Base-by-base conservation (phyloP, 2,797 vertebrate species). In the Cynopterus sphinx region DNA sequence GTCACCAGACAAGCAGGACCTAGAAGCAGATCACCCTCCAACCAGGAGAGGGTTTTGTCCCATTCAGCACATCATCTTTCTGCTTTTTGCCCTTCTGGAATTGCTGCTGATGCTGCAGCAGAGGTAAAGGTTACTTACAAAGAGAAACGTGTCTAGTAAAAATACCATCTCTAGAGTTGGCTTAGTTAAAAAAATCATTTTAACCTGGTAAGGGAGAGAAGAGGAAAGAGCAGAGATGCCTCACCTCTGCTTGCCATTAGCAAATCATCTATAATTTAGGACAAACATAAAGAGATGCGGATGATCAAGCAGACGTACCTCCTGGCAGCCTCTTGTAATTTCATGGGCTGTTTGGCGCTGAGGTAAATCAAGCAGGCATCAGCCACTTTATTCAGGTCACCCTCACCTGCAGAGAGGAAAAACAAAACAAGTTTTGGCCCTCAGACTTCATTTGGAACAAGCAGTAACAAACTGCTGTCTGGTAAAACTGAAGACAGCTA, bases 361-460 rank as follows among this genome's bases (percentile, higher is more conserved):
- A 99, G 99, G 98, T 99, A 99, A 55, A 98, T 98, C 94, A 99
- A 97, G 97, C 99, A 99, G 96, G 99, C 99, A 90, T 99, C 99
- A 87, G 98, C 98, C 82, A 99, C 99, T 82, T 97, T 98, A 97
- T 99, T 99, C 95, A 99, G 98, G 98, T 99, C 99, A 84, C 96
- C 98, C 97, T 99, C 99, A 78, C 98, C 99, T 99, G 98, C 96
- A 97, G 98, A 97, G 79, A 97, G 87, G 87, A 92, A 85, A 95
- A 98, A 97, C 87, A 92, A 97, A 96, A 97, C 51, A 96, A 91
- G 90, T 51, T 28, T 3, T 33, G 36, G 93, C 59, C 74, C 90
- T 92, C 28, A 68, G 93, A 88, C 82, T 89, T 85, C 92, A 95
- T 28, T 12, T n/a, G 71, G 95, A 94, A 82, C 22, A 39, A 96